Evolutionary conservation across 2,113 vertebrate species (phyloP), one percentile per base, ranked within the genome.

Genomic region (Phyllostomus hastatus): DNA sequence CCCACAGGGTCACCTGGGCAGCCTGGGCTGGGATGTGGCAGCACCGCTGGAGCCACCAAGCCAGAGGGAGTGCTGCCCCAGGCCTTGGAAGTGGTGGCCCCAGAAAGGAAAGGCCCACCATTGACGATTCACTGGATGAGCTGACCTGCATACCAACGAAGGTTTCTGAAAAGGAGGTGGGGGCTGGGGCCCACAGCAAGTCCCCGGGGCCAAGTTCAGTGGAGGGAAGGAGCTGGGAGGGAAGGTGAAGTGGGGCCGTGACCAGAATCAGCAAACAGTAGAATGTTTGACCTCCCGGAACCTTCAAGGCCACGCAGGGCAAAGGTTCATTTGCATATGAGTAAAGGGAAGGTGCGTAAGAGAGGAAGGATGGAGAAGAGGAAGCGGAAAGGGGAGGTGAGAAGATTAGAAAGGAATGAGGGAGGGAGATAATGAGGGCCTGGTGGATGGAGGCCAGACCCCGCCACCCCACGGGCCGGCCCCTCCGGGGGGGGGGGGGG

Each of bases 241-340:
- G 73, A 5, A 31, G 0, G 11, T 8, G 50, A 66, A 10, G 31
- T 7, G 0, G 2, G n/a, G 73, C 79, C 83, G 59, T 6, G 52
- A 20, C 14, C 10, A 35, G 54, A 93, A 67, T 81, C 46, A 43
- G 35, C 38, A 81, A 33, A 73, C 0, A 48, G 35, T 5, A 24
- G 70, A 72, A 24, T 24, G 28, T n/a, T 67, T 7, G 28, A 20
- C 48, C 28, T 26, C 7, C 81, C 7, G 7, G 10, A 2, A 10
- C 64, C 57, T 75, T 22, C 78, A 24, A 92, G 79, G 38, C 52
- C 48, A 28, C 52, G 1, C n/a, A 54, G 84, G 78, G 41, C 85
- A 72, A 80, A 88, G 88, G 19, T 28, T 52, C 59, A 22, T 96
- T 78, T 95, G 64, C 57, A 48, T 69, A 4, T 73, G 80, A 90